These are phyloP conservation scores for Sinopyrophorus schimmeli DNA, from an alignment of 2,888 invertebrate genomes.

Conservation along the genomic window DNA sequence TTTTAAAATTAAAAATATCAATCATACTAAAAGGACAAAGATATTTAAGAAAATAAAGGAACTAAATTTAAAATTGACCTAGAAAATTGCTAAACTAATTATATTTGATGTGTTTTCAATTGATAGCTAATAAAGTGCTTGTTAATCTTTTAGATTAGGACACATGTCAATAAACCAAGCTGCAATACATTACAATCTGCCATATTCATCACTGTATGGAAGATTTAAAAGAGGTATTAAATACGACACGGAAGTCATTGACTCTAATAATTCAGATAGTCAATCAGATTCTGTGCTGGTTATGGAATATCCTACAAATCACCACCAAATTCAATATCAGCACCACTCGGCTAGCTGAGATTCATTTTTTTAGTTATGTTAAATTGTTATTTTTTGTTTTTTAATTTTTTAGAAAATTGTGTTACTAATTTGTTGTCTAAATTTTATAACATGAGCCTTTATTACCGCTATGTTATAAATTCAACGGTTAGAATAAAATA, in stretches of 20 bases:
- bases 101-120: background rate
- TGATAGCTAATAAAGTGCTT: background rate
- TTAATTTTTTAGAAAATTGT: constrained; percentile 12
- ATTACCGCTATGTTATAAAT: background rate
- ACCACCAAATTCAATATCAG: constrained; percentile 52
- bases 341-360: constrained; percentile 53
- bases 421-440: constrained; percentile 4
- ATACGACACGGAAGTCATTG: constrained; percentile 64
- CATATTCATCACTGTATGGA: constrained; percentile 87
- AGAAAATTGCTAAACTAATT: constrained; percentile 2
- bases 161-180: constrained; percentile 95
- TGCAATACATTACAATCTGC: constrained; percentile 87
- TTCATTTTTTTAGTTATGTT: constrained; percentile 25
- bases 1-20: too few species aligned
- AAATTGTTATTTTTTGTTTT: constrained; percentile 12
- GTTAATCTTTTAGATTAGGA: constrained; percentile 66
- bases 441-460: constrained; percentile 11
- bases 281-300: constrained; percentile 49
- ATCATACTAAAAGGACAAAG: too few species aligned
- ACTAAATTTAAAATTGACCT: too few species aligned
- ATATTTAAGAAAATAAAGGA: too few species aligned
- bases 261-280: constrained; percentile 48
- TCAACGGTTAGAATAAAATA: background rate
- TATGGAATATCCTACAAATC: constrained; percentile 51
- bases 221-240: constrained; percentile 82